Base-by-base conservation (phyloP, 2,113 vertebrate genomes). In the Labeo rohita region DNA sequence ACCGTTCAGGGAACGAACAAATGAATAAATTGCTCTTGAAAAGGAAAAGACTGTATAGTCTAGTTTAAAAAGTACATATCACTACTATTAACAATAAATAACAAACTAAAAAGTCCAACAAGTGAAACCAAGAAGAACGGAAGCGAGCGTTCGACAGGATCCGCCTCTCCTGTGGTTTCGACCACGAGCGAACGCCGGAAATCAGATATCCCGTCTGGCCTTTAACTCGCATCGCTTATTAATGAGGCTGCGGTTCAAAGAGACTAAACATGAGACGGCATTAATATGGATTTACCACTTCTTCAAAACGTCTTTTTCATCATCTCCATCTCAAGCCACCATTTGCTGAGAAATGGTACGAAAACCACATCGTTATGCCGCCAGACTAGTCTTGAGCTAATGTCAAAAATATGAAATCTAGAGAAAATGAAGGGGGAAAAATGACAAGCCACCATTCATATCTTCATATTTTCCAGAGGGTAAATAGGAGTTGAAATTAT, bases 221-320 rank as follows among this genome's bases (percentile, higher is more conserved):
- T 76, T 77, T 52, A 84, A 73, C 61, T 82, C 63, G 21, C 83
- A 78, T 87, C 50, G 7, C 47, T 85, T 83, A 85, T 70, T 82
- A 87, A 82, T 78, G 85, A 77, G 47, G 63, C 15, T 63, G 49
- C 2, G 78, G 77, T 70, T 89, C 52, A 77, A 74, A 76, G 43
- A 78, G 72, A 82, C 70, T 78, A 83, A 87, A 85, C 72, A 78
- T 63, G 28, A 70, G 85, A 81, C 52, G 77, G 39, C 82, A 81
- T 87, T 84, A 81, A 89, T 21, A 89, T 73, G 82, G 88, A 89
- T 89, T 89, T 84, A 80, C 84, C 50, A 54, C 36, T 34, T 61
- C 73, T 54, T 86, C 59, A 68, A 23, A 84, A 76, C 45, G 23
- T 74, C 84, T 84, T 84, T 80, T 49, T 34, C 49, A 80, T 76